These are phyloP conservation scores for Phoebastria nigripes DNA, from an alignment of 2,797 vertebrate genomes.

Conservation along the genomic window DNA sequence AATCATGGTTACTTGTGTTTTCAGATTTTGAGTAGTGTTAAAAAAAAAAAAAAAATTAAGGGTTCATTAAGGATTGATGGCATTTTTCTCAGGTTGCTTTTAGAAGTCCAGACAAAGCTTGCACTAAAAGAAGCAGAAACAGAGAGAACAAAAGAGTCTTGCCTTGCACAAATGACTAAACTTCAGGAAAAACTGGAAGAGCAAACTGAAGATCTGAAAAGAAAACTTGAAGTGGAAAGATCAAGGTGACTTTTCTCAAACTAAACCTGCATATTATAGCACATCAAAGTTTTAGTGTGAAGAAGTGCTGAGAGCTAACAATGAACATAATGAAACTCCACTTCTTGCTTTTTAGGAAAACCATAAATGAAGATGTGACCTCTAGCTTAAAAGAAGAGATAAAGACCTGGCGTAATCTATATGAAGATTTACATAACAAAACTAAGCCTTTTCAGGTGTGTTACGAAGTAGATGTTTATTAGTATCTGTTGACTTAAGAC, in stretches of 20 bases:
- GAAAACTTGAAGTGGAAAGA: conserved; percentile 68
- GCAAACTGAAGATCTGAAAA: conserved; percentile 71
- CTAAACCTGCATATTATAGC: not conserved
- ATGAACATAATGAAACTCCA: not conserved
- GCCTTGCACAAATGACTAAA: conserved; percentile 56
- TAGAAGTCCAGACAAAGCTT: conserved; percentile 79
- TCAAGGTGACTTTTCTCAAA: conserved; percentile 70
- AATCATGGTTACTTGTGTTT: not conserved
- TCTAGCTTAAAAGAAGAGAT: conserved; percentile 62
- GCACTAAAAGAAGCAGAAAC: conserved; percentile 78
- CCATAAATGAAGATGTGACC: not conserved
- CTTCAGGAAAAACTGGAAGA: conserved; percentile 72
- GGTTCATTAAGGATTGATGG: not conserved
- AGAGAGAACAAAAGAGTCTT: conserved; percentile 66
- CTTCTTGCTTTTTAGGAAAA: conserved; percentile 55
- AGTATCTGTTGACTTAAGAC: not conserved
- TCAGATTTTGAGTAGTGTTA: not conserved
- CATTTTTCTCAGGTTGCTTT: conserved; percentile 76
- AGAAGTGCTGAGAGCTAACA: not conserved
- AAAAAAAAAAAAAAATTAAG: not conserved
- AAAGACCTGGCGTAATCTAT: conserved; percentile 77
- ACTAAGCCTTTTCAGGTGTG: conserved; percentile 85
- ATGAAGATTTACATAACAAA: conserved; percentile 82
- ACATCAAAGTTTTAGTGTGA: not conserved
- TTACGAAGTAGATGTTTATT: not conserved